phyloP scores from a whole-genome alignment of 2,797 vertebrate genomes.

The Gobio occitaniae region DNA sequence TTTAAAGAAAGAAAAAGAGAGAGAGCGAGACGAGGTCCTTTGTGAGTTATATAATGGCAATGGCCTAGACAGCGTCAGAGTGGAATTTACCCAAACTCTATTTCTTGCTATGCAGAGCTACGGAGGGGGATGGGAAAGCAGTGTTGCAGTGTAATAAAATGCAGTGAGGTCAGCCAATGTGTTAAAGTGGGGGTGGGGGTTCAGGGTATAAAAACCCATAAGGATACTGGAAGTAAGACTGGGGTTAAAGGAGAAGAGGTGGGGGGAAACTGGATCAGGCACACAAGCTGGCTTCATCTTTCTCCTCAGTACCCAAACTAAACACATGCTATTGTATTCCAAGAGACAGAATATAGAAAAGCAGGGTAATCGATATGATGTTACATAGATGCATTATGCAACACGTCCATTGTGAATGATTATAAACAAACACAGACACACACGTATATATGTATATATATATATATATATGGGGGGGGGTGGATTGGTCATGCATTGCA shows the following conservation, averaged over 20 bases:
- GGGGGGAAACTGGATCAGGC: constrained; percentile 42
- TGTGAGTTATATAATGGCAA: constrained; percentile 39
- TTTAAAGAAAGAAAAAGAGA: not conserved
- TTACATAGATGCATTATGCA: constrained; percentile 53
- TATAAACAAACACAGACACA: not conserved
- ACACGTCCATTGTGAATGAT: constrained; percentile 16
- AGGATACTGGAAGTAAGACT: constrained; percentile 34
- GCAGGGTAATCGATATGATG: constrained; percentile 18
- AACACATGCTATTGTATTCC: constrained; percentile 56
- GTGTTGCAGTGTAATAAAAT: constrained; percentile 47
- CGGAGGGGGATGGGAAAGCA: constrained; percentile 42
- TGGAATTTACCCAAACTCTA: constrained; percentile 62
- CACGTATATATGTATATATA: not conserved
- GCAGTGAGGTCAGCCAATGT: constrained; percentile 45
- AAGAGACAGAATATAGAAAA: constrained; percentile 37
- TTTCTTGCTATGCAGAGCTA: constrained; percentile 39
- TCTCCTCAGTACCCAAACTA: constrained; percentile 55
- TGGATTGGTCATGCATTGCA: not conserved
- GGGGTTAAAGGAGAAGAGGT: constrained; percentile 40
- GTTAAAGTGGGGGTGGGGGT: constrained; percentile 39
- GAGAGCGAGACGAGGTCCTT: not conserved
- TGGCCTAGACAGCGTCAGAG: constrained; percentile 54
- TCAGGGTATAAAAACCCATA: constrained; percentile 24
- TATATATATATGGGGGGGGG: not conserved
- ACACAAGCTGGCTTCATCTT: constrained; percentile 58